Percentiles rank a stretch among this genome's conserved stretches.
Conservation (phyloP, 2,113 vertebrate species). For the Crotalus viridis region DNA sequence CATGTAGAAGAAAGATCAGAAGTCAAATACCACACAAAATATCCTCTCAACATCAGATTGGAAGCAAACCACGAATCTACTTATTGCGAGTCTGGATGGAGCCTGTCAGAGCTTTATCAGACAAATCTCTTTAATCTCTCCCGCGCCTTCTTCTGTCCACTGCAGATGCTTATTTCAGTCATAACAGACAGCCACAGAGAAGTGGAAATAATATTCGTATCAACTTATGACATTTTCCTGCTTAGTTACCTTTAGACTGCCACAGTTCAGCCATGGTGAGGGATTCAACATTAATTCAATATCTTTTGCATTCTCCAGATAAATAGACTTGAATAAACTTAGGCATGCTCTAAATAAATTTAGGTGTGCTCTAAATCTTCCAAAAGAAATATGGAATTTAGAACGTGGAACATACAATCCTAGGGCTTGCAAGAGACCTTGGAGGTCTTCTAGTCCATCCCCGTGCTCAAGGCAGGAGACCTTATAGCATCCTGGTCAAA, state of each 20-base stretch:
- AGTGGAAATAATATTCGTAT: neutral
- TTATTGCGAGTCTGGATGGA: neutral
- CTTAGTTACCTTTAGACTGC: neutral
- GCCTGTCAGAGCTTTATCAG: neutral
- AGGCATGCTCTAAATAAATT: neutral
- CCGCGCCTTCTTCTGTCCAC: accelerated
- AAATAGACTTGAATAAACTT: neutral
- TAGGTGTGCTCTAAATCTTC: neutral
- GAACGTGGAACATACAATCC: neutral
- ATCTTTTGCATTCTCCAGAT: neutral
- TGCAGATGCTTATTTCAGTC: neutral
- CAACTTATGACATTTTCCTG: neutral
- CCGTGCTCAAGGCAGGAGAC: neutral
- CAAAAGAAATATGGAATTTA: neutral
- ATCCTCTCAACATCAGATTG: neutral
- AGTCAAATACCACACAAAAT: neutral
- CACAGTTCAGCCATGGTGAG: neutral
- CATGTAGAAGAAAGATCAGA: neutral
- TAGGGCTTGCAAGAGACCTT: neutral
- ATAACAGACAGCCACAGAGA: neutral
- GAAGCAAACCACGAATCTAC: neutral
- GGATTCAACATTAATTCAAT: neutral
- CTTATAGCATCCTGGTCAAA: neutral
- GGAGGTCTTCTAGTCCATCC: neutral
- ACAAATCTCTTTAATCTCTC: neutral